phyloP scores from a whole-genome alignment of 2,113 vertebrate genomes.

The Polypterus bichir region DNA sequence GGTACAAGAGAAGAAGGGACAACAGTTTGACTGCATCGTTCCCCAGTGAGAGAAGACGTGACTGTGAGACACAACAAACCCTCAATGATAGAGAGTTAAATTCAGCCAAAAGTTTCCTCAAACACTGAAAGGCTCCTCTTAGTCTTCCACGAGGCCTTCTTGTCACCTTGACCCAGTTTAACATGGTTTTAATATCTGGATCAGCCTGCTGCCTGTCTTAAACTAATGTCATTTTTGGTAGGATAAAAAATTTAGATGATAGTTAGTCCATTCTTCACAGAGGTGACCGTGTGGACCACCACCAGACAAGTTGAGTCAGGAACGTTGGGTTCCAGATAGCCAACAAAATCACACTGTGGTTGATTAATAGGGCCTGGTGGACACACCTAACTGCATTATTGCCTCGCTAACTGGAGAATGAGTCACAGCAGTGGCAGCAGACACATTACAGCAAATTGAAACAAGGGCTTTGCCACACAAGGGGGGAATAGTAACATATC shows the following conservation, averaged over 20 bases:
- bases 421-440: background rate
- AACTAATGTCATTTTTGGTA: background rate
- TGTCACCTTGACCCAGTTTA: too few species aligned
- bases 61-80: too few species aligned
- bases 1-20: too few species aligned
- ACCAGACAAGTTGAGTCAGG: background rate
- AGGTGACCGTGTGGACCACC: background rate
- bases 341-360: background rate
- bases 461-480: background rate
- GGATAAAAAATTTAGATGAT: background rate
- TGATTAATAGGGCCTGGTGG: background rate
- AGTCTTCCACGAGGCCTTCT: too few species aligned
- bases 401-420: background rate
- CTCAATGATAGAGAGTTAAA: too few species aligned
- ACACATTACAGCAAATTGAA: conserved; percentile 1
- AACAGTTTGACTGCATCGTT: too few species aligned
- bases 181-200: too few species aligned
- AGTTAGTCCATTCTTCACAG: background rate
- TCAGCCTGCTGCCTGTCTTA: background rate
- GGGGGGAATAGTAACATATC: background rate
- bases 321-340: background rate
- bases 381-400: background rate
- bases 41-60: too few species aligned
- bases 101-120: too few species aligned
- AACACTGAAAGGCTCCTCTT: too few species aligned